Percentiles rank a stretch among this genome's conserved stretches.
phyloP scores from a whole-genome alignment of 2,888 invertebrate species.

The Leucania comma region DNA sequence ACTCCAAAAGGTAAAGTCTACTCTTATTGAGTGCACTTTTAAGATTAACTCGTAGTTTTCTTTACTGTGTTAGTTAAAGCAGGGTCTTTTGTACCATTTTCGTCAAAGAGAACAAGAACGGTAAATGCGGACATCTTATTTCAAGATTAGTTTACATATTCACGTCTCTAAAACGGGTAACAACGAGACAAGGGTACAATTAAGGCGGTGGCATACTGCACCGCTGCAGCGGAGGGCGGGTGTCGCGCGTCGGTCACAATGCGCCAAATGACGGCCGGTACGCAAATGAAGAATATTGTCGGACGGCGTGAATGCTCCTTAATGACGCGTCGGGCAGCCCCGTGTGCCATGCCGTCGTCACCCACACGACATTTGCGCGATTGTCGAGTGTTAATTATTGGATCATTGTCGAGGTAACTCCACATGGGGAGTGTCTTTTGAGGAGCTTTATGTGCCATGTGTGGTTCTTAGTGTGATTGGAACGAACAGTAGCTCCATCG shows the following conservation, averaged over 20 bases:
- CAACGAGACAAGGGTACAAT: conserved; percentile 88
- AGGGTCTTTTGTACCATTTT: conserved; percentile 5
- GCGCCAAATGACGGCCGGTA: conserved; percentile 86
- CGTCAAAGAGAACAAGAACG: conserved; percentile 23
- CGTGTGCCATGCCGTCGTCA: conserved; percentile 70
- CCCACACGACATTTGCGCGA: conserved; percentile 84
- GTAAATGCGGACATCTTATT: conserved; percentile 63
- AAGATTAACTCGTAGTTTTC: conserved; percentile 46
- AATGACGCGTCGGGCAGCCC: conserved; percentile 84
- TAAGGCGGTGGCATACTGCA: conserved; percentile 84
- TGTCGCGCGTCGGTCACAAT: conserved; percentile 82
- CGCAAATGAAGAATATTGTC: conserved; percentile 91
- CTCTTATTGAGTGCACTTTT: conserved; percentile 57
- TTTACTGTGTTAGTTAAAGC: conserved; percentile 1
- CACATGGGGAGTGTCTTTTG: conserved; percentile 51
- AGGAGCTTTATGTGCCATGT: conserved; percentile 20
- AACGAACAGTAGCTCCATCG: conserved; percentile 36
- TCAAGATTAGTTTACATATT: conserved; percentile 66
- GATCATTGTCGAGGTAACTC: conserved; percentile 76
- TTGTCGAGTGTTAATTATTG: conserved; percentile 86
- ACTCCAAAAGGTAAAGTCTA: conserved; percentile 47
- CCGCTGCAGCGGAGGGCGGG: conserved; percentile 81
- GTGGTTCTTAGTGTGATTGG: neutral
- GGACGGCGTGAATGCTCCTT: conserved; percentile 88
- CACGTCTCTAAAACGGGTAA: conserved; percentile 62